Base-by-base conservation (phyloP, 2,113 vertebrate species). In the Alaudala cheleensis region DNA sequence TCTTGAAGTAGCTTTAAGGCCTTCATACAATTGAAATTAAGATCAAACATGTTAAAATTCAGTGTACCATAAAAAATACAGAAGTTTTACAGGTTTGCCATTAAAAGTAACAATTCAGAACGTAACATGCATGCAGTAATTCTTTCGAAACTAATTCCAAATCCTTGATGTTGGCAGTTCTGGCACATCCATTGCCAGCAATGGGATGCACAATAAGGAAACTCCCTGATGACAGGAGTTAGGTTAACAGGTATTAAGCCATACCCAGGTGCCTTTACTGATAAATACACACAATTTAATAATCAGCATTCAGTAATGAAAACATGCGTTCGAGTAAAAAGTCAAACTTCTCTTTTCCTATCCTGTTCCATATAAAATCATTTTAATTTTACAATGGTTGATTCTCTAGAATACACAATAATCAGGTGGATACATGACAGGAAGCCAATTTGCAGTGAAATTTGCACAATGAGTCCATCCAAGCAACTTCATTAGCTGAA, bases 381-480 rank as follows among this genome's bases (percentile, higher is more conserved):
- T 33, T 58, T 91, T 45, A 70, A 95, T 96, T 97, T 93, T 89
- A 95, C 67, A 97, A 76, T 26, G 84, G 66, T 92, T 73, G 49
- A 42, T 62, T 92, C 92, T 96, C 97, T 98, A 99, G 97, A 99
- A 99, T 25, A 98, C 98, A 28, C 98, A 99, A 90, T 98, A 99
- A 91, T 99, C 99, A 45, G 98, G 96, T 37, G 99, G 99, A 97
- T 98, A 99, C 99, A 99, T 99, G 96, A 99, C 98, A 54, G 99
- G 99, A 56, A 99, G 98, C 99, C 99, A 99, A 82, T 99, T 99
- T 96, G 99, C 99, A 71, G 99, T 98, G 96, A 99, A 99, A 96
- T 98, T 97, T 60, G 98, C 98, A 95, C 99, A 99, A 50, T 99
- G 99, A 51, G 96, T 98, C 99, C 99, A 99, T 97, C 98, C 98